Evolutionary conservation across 2,888 invertebrate genomes (phyloP), one percentile per base, ranked within the genome.

Genomic region (Bellardia pandia): DNA sequence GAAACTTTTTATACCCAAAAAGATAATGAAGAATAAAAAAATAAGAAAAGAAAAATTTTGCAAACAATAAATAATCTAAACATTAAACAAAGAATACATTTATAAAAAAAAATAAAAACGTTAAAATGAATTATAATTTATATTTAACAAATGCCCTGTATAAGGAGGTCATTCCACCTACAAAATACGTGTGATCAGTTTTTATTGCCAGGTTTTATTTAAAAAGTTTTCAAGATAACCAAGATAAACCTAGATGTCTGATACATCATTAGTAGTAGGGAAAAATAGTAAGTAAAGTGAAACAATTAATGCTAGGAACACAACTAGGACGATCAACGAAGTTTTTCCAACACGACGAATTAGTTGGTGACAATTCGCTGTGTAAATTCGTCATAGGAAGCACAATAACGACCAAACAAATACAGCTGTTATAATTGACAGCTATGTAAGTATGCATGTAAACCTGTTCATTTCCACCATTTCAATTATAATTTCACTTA

Each of bases 131-230:
- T 16, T 45, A 42, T 53, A 66, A 68, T 64, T 56, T 14, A 66
- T 58, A 56, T 77, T 77, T 42, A 69, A 33, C 68, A 51, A 37
- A 69, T 33, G 48, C 30, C 68, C 30, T 30, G 48, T 66, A 16
- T 30, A n/a, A n/a, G 16, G 45, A n/a, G n/a, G 16, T 37, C 48
- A 13, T 69, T 51, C 11, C n/a, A n/a, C 14, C 33, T 9, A 37
- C 51, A 51, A 51, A 6, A 33, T 33, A 33, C 60, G 37, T 14
- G 14, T 37, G 30, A 60, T 60, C 14, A 60, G 5, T 45, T 45
- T 45, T 45, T 45, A 9, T 45, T 45, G n/a, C n/a, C n/a, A n/a
- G n/a, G n/a, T n/a, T n/a, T n/a, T n/a, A n/a, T n/a, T n/a, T n/a
- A n/a, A n/a, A n/a, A n/a, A n/a, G n/a, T n/a, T n/a, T n/a, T n/a